phyloP scores from a whole-genome alignment of 2,113 vertebrate genomes.

The human (Homo sapiens) region GRCh38 chr5:16534001-16534500 shows the following conservation, averaged over 20 bases:
- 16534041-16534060: neutral
- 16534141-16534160: neutral
- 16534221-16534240: no score
- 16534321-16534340: neutral
- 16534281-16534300: neutral
- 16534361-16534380: neutral
- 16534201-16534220: no score
- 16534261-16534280: no score
- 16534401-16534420: neutral
- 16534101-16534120: neutral
- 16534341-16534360: neutral
- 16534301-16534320: neutral
- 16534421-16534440: neutral
- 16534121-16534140: neutral
- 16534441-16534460: neutral
- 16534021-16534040: neutral
- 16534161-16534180: neutral
- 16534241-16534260: no score
- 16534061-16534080: neutral
- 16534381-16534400: rapidly evolving
- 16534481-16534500: neutral
- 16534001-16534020: neutral
- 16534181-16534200: no score
- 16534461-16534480: neutral
- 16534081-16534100: neutral